A percentile compares a stretch with the other conserved stretches of the same genome.
phyloP scores from a whole-genome alignment of 2,113 vertebrate genomes.

The Daboia siamensis region DNA sequence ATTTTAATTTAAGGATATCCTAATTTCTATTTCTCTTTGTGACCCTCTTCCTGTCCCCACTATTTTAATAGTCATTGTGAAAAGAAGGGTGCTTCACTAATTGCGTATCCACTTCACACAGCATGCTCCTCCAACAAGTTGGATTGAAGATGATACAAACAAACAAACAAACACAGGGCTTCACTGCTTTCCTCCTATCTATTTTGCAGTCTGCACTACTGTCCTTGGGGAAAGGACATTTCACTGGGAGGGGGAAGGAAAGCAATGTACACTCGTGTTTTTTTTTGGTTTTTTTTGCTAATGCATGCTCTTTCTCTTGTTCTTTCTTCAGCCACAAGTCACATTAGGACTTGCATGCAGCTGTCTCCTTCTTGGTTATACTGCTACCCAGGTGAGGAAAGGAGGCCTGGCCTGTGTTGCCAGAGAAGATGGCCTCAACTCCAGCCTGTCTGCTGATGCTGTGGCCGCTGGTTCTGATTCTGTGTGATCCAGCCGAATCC shows the following conservation, averaged over 20 bases:
- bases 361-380: not conserved
- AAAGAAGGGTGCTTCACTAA: not conserved
- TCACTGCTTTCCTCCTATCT: not conserved
- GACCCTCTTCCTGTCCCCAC: too few relatives aligned
- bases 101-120: not conserved
- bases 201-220: not conserved
- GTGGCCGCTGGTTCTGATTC: conserved; percentile 1
- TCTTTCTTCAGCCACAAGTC: conserved; percentile 13
- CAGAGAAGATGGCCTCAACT: conserved; percentile 8
- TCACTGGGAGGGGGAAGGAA: not conserved
- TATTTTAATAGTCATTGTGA: not conserved
- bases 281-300: not conserved
- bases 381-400: not conserved
- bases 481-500: conserved; percentile 6
- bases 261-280: not conserved
- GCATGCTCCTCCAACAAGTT: conserved; percentile 1
- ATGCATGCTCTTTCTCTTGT: not conserved
- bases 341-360: not conserved
- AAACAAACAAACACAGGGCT: conserved; percentile 4
- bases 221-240: conserved; percentile 19
- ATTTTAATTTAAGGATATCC: not conserved
- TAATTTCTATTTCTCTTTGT: not conserved
- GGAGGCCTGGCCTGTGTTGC: not conserved
- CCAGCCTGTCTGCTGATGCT: not conserved
- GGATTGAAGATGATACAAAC: not conserved